Evolutionary conservation across 2,888 invertebrate species (phyloP), one percentile per base, ranked within the genome.

Genomic region (Apamea crenata): DNA sequence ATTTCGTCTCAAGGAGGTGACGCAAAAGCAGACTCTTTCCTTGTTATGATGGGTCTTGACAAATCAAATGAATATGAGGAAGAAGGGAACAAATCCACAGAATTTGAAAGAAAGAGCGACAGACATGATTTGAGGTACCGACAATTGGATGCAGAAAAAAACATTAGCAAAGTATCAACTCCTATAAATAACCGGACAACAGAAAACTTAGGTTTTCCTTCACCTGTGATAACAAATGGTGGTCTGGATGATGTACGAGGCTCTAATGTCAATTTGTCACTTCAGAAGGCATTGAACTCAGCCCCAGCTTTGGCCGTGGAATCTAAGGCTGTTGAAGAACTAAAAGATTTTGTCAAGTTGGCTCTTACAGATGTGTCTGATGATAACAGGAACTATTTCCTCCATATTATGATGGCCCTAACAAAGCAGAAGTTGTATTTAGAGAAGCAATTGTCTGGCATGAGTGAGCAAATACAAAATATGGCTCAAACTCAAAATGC

Each of bases 401-500:
- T 96, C 0, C 95, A 95, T 77, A 93, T 96, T n/a, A 96, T 96
- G 95, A 96, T 97, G 96, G 95, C 95, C 50, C 91, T 97, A 32
- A 97, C 97, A 1, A 97, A 97, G 88, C 96, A 97, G 82, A 96
- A 96, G 82, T 83, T 97, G 80, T 96, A 93, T 91, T 91, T 97
- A 71, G 96, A 97, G 82, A 97, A 97, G 79, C 95, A 97, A 80
- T 87, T 97, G 50, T 75, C 90, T 6, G 90, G 86, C 1, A 93
- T 97, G 92, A 93, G 89, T 84, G 93, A 94, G 25, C 95, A 96
- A 86, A 92, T 97, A 80, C 91, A 95, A 72, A 91, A 89, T 78
- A 90, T 96, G 81, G 90, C 93, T 66, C 93, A 95, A 74, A 95
- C 94, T 85, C 96, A 97, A 88, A 95, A 94, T 86, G 93, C 93